Evolutionary conservation across 2,113 vertebrate species (phyloP), one percentile per base, ranked within the genome.

Genomic region (Gymnorhina tibicen): DNA sequence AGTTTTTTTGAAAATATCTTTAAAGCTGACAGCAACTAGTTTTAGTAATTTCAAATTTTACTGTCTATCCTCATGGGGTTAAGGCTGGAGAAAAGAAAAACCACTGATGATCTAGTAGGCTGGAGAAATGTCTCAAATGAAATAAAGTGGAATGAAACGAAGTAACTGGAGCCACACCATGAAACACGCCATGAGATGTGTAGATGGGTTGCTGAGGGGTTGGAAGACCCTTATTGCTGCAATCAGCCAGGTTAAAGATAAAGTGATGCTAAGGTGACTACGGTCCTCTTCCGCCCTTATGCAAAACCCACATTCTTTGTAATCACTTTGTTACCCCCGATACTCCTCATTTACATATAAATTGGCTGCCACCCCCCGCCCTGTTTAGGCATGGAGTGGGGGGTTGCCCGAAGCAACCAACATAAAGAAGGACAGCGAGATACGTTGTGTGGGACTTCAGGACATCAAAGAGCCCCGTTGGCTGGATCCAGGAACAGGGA

Each of bases 211-310:
- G 24, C n/a, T 26, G 46, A 32, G 69, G 16, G 66, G 11, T 7
- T 20, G 62, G 28, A 60, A 47, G 41, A 62, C 30, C 47, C n/a
- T 22, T 55, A 22, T 16, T 24, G 39, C 55, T 89, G 24, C 20
- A 13, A 7, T 53, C 24, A 82, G 10, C 13, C 30, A 21, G n/a
- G 37, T 67, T 26, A 32, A 37, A 49, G 49, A 28, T 1, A 32
- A 27, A 39, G 39, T 4, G 30, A 39, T 60, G 46, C 30, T 53
- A 7, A 47, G 8, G 70, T 32, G 69, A 41, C n/a, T 46, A 5
- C 2, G 9, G 26, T 66, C 10, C 21, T 44, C 12, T 58, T 47
- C 62, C 1, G 2, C 7, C 16, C 5, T 30, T 8, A 8, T 4
- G 20, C 22, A 17, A n/a, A 16, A 46, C 11, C 33, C 20, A 9